Percentiles rank a stretch among this genome's conserved stretches.
These are phyloP conservation scores for Sinhomidia bicolor DNA, from an alignment of 2,888 invertebrate genomes.

Conservation along the genomic window DNA sequence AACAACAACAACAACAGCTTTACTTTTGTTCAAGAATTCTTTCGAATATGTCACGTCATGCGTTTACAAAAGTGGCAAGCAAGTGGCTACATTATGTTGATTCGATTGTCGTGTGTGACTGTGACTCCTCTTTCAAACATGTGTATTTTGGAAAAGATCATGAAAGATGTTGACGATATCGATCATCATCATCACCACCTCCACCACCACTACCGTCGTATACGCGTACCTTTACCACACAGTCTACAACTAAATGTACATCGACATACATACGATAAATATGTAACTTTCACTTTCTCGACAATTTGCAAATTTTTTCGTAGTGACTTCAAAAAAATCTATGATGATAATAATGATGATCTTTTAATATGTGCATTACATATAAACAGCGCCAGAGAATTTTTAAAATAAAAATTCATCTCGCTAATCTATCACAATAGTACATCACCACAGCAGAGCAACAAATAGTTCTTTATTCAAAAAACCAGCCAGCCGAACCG, in stretches of 20 bases:
- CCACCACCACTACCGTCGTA: neutral
- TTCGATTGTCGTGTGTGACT: slow-evolving; percentile 23
- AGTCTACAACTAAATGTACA: neutral
- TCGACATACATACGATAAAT: neutral
- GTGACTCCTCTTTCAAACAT: slow-evolving; percentile 6
- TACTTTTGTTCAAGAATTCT: neutral
- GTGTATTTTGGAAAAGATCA: slow-evolving; percentile 54
- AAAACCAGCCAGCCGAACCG: neutral
- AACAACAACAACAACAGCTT: too few relatives aligned
- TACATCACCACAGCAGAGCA: neutral
- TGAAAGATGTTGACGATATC: slow-evolving; percentile 52
- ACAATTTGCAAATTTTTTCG: slow-evolving; percentile 64
- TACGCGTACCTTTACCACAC: neutral
- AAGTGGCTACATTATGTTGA: slow-evolving; percentile 18
- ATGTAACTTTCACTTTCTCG: slow-evolving; percentile 71
- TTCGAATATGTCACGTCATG: slow-evolving; percentile 26
- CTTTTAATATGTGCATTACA: slow-evolving; percentile 4
- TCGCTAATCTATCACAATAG: slow-evolving; percentile 6
- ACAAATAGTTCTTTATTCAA: slow-evolving; percentile 41
- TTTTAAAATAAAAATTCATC: slow-evolving; percentile 48
- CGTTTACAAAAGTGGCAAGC: slow-evolving; percentile 32
- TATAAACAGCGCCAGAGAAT: neutral
- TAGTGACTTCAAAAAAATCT: slow-evolving; percentile 53
- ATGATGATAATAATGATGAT: slow-evolving; percentile 53
- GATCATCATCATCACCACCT: slow-evolving; percentile 44